Conservation (phyloP, 2,113 vertebrate species). For the Scartelaos histophorus region DNA sequence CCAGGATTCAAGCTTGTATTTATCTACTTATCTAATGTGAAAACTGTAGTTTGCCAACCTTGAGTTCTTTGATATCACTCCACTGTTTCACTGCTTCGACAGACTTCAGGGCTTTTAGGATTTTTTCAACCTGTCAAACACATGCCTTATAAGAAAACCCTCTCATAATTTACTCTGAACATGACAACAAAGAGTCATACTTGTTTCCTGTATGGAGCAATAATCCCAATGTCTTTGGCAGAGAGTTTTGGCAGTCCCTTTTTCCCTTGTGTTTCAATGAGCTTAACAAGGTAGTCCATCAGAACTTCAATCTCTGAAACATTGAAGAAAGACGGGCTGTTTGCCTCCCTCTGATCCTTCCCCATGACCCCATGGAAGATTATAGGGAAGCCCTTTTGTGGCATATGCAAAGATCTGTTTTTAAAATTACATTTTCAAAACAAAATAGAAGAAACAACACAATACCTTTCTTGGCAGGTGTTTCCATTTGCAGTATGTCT, state of each 20-base stretch:
- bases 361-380: constrained; percentile 91
- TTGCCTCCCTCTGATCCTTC: constrained; percentile 84
- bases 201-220: constrained; percentile 94
- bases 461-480: constrained; percentile 81
- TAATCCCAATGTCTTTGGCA: constrained; percentile 85
- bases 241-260: constrained; percentile 76
- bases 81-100: constrained; percentile 62
- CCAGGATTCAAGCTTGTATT: no score
- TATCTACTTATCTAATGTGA: no score
- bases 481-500: constrained; percentile 84
- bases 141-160: not conserved
- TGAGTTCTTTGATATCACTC: constrained; percentile 82
- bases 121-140: constrained; percentile 87
- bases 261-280: constrained; percentile 79
- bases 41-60: constrained; percentile 75
- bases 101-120: constrained; percentile 79
- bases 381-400: constrained; percentile 85
- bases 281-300: constrained; percentile 81
- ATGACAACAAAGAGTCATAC: constrained; percentile 59
- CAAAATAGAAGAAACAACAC: not conserved
- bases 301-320: constrained; percentile 83
- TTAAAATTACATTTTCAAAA: not conserved
- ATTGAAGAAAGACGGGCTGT: constrained; percentile 94
- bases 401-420: not conserved
- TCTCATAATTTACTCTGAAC: not conserved